Evolutionary conservation across 2,888 invertebrate genomes (phyloP), one percentile per base, ranked within the genome.

Genomic region (Eupelmus urozonus): DNA sequence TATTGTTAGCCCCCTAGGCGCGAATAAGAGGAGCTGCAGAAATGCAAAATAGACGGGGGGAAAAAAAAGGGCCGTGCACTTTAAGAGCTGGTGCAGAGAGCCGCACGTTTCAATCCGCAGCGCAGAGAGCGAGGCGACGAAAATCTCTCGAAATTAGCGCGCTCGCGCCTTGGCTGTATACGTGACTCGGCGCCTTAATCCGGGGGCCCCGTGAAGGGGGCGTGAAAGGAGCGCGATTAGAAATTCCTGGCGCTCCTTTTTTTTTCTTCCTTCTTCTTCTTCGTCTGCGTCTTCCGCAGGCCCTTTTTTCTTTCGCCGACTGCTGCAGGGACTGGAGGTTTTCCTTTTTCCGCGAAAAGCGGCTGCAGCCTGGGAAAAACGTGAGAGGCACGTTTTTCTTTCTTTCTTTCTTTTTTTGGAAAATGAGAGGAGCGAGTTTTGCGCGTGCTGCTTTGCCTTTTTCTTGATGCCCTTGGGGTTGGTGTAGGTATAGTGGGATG

Each of bases 361-460:
- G n/a, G 53, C 55, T 59, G 55, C 49, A 11, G 53, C 55, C 65
- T 66, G 73, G 73, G 73, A 78, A 67, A 71, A 29, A 23, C 23
- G 27, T 7, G n/a, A 16, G 57, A 11, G 62, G 16, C 72, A 53
- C 62, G 60, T 53, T 62, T 42, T 53, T 1, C 3, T 55, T 23
- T 40, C 25, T 74, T 25, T 69, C 9, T 40, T 40, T 53, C 16
- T 29, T 27, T 53, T 40, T 51, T 11, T 53, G n/a, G n/a, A n/a
- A n/a, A n/a, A n/a, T n/a, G n/a, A n/a, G n/a, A n/a, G n/a, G n/a
- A n/a, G n/a, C 18, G 25, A n/a, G 13, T 25, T 1, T 9, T 16
- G 11, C 11, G 42, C 27, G 51, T 20, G 42, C 16, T 42, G 1
- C 11, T 29, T 4, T 40, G 20, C 9, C 34, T 34, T 34, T 34